A percentile compares a stretch with the other conserved stretches of the same genome.
These are phyloP conservation scores for Mionectes macconnelli DNA, from an alignment of 2,113 vertebrate species.

Conservation along the genomic window DNA sequence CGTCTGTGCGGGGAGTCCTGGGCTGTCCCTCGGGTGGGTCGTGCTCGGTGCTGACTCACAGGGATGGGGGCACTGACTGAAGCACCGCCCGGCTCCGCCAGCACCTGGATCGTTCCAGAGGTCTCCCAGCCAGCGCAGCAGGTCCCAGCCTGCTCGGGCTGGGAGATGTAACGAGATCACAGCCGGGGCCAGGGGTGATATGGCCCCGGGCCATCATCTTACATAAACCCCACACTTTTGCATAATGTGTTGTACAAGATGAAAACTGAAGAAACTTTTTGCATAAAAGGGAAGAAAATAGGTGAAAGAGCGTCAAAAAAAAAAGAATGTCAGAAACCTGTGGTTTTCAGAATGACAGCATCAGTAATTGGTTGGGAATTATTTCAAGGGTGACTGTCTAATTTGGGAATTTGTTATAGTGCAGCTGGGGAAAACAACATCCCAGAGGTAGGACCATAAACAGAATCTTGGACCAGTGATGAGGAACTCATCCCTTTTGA, in stretches of 20 bases:
- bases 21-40: not conserved
- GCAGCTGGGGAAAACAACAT: not conserved
- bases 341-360: not conserved
- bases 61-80: not conserved
- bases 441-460: not conserved
- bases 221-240: not conserved
- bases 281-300: not conserved
- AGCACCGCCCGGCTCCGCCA: not conserved
- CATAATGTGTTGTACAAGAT: conserved; percentile 10
- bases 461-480: not conserved
- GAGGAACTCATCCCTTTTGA: not conserved
- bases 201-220: not conserved
- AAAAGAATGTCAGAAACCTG: not conserved
- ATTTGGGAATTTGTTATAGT: not conserved
- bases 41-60: not conserved
- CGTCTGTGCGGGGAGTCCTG: fast-evolving
- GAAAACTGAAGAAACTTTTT: not conserved
- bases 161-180: not conserved
- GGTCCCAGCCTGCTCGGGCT: not conserved
- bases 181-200: conserved; percentile 6
- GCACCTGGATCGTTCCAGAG: not conserved
- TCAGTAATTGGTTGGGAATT: fast-evolving
- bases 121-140: not conserved
- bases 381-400: not conserved
- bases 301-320: not conserved